A percentile compares a stretch with the other conserved stretches of the same genome.
phyloP scores from a whole-genome alignment of 1,140 invertebrate genomes.

The Protaetia brevitarsis region DNA sequence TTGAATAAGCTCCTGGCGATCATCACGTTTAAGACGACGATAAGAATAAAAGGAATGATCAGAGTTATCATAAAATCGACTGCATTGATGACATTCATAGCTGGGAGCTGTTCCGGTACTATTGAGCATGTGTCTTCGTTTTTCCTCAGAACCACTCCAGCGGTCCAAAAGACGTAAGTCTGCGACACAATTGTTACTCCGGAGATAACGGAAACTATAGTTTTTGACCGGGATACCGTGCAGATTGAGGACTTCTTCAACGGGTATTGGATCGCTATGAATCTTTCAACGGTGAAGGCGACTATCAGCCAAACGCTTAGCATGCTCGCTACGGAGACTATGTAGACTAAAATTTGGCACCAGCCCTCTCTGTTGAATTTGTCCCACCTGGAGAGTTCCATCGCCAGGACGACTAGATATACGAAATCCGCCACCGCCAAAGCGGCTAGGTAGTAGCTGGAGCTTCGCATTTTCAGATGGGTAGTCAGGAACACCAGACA shows the following conservation, averaged over 20 bases:
- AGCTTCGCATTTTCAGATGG: conserved; percentile 68
- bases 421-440: conserved; percentile 73
- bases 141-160: conserved; percentile 26
- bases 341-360: conserved; percentile 73
- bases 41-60: conserved; percentile 65
- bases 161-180: conserved; percentile 39
- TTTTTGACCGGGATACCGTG: conserved; percentile 71
- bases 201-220: conserved; percentile 46
- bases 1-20: conserved; percentile 54
- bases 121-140: conserved; percentile 43
- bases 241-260: conserved; percentile 72
- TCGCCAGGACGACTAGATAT: conserved; percentile 64
- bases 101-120: conserved; percentile 50
- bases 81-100: conserved; percentile 64
- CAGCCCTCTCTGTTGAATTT: conserved; percentile 60
- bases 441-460: conserved; percentile 75
- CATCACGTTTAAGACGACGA: conserved; percentile 67
- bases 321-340: conserved; percentile 67
- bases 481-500: conserved; percentile 70
- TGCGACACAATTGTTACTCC: conserved; percentile 35
- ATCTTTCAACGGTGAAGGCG: conserved; percentile 81
- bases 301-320: conserved; percentile 81
- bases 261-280: conserved; percentile 79
- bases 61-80: conserved; percentile 70
- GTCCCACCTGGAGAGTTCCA: conserved; percentile 63